phyloP scores from a whole-genome alignment of 2,888 invertebrate species.

The Sinopyrophorus schimmeli region DNA sequence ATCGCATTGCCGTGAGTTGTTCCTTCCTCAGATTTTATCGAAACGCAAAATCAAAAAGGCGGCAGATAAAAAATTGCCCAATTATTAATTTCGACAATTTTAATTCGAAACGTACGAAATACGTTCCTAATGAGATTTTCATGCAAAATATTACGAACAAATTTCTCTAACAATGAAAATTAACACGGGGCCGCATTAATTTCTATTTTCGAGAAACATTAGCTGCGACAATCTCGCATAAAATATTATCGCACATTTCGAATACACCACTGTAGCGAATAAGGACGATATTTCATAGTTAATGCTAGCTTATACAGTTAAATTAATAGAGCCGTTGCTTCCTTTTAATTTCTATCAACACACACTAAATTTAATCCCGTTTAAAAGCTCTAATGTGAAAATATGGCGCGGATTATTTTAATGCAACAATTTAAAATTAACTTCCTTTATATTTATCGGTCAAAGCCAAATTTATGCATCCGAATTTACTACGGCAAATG shows the following conservation, averaged over 20 bases:
- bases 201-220: slow-evolving; percentile 21
- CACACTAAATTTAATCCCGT: slow-evolving; percentile 3
- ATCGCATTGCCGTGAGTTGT: background rate
- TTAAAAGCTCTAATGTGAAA: too few species aligned
- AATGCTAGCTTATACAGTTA: slow-evolving; percentile 7
- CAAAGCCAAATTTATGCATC: too few species aligned
- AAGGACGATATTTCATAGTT: slow-evolving; percentile 13
- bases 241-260: slow-evolving; percentile 13
- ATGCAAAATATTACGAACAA: slow-evolving; percentile 23
- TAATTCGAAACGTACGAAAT: slow-evolving; percentile 7
- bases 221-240: slow-evolving; percentile 14
- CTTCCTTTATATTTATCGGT: too few species aligned
- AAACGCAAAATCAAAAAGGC: background rate
- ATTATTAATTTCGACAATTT: slow-evolving; percentile 4
- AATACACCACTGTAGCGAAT: background rate
- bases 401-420: too few species aligned
- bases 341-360: slow-evolving; percentile 19
- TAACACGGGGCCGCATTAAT: slow-evolving; percentile 26
- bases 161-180: slow-evolving; percentile 22
- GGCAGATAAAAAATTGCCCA: background rate
- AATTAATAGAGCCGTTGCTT: slow-evolving; percentile 12
- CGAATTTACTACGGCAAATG: too few species aligned
- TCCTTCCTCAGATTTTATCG: background rate
- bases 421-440: too few species aligned
- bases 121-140: slow-evolving; percentile 16